Base-by-base conservation (phyloP, 2,113 vertebrate genomes). In the Mirounga angustirostris region DNA sequence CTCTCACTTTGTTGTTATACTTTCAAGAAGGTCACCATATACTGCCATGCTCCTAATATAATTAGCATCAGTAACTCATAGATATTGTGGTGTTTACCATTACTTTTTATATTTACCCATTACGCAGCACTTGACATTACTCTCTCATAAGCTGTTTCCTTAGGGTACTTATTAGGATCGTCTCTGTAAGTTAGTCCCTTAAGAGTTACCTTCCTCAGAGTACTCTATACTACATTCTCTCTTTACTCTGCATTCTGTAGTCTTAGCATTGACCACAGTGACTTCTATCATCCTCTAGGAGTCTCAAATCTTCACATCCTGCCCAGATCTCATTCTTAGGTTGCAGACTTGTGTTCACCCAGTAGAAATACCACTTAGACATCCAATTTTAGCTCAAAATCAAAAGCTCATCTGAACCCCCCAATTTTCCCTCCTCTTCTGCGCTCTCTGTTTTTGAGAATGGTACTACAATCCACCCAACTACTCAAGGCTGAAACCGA, bases 1-100 rank as follows among this genome's bases (percentile, higher is more conserved):
- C 43, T 59, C 93, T 54, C 22, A 63, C 54, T 96, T 88, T 61
- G 36, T 21, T 28, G 46, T 84, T 36, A 19, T 16, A 79, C 14
- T 95, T 89, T 61, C 19, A 91, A 81, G 13, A 71, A 78, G n/a
- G 46, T 78, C 52, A 87, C 19, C 46, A 89, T 93, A 82, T 33
- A 81, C 54, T 69, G 84, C 4, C 15, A 73, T 52, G 21, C 71
- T 79, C 52, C 78, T 46, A 71, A 50, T 30, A 79, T 6, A 58
- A 58, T 91, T 58, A 58, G 36, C 71, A 69, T 63, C 22, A 71
- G 24, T 58, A 71, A 61, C 26, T 84, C 52, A 52, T 54, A 90
- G 43, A 89, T 50, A 84, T 16, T 26, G 11, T 10, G 36, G 19
- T 54, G 16, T 52, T 94, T 14, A 86, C 10, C 50, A 86, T 58